phyloP scores from a whole-genome alignment of 2,797 vertebrate genomes.

The Enteromius thamalakanensis region DNA sequence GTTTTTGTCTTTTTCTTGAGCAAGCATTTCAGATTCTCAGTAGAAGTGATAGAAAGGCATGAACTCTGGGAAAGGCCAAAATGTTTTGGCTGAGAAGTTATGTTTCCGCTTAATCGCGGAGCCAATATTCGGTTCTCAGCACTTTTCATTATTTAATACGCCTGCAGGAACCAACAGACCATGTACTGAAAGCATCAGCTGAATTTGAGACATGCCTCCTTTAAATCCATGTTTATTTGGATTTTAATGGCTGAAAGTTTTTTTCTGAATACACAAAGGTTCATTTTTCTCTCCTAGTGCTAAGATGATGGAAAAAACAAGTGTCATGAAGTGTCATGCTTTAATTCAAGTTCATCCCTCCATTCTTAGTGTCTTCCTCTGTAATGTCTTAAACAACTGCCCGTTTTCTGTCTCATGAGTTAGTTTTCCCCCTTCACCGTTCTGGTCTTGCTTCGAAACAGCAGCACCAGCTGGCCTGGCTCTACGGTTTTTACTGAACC shows the following conservation, averaged over 20 bases:
- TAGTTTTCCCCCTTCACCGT: neutral
- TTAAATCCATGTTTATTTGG: constrained; percentile 34
- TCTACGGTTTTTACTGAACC: constrained; percentile 28
- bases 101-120: constrained; percentile 31
- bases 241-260: neutral
- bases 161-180: constrained; percentile 27
- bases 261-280: constrained; percentile 23
- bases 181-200: constrained; percentile 32
- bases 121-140: constrained; percentile 25
- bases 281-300: constrained; percentile 19
- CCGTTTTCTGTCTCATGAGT: constrained; percentile 12
- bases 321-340: constrained; percentile 31
- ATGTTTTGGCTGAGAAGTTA: constrained; percentile 25
- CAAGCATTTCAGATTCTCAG: neutral
- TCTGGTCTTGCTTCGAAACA: constrained; percentile 43
- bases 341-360: constrained; percentile 38
- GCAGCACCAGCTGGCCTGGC: constrained; percentile 29
- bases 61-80: constrained; percentile 7
- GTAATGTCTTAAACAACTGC: constrained; percentile 43
- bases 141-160: neutral
- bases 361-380: neutral
- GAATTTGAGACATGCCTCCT: constrained; percentile 35
- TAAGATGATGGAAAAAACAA: constrained; percentile 50
- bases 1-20: neutral
- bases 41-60: constrained; percentile 24